phyloP scores from a whole-genome alignment of 2,888 invertebrate species.

The Folsomia manolachei region DNA sequence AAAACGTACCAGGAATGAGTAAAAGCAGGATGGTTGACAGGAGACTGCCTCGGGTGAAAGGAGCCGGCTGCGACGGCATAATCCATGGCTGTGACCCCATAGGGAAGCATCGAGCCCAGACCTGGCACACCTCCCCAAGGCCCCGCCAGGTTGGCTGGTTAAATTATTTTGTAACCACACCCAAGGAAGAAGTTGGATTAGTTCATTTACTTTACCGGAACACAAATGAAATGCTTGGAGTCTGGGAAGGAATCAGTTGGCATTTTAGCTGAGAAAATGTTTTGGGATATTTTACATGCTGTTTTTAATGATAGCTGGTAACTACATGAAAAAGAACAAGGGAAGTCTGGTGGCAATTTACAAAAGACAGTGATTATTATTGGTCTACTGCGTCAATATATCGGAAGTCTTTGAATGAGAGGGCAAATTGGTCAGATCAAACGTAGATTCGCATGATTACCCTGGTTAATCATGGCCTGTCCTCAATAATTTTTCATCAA shows the following conservation, averaged over 20 bases:
- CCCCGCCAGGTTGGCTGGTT: constrained; percentile 48
- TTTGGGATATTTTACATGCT: too few relatives aligned
- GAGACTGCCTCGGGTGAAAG: constrained; percentile 58
- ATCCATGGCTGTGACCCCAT: constrained; percentile 69
- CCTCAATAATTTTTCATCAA: constrained; percentile 14
- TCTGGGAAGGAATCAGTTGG: too few relatives aligned
- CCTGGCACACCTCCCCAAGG: constrained; percentile 50
- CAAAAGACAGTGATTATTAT: too few relatives aligned
- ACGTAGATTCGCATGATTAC: constrained; percentile 47
- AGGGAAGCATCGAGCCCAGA: constrained; percentile 52
- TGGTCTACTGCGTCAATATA: too few relatives aligned
- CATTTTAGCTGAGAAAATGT: too few relatives aligned
- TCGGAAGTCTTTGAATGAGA: neutral
- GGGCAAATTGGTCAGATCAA: constrained; percentile 48
- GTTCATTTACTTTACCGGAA: too few relatives aligned
- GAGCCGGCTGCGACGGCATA: constrained; percentile 55
- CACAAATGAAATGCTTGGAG: too few relatives aligned
- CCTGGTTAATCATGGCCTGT: constrained; percentile 43
- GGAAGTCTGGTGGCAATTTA: too few relatives aligned
- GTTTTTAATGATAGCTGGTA: too few relatives aligned
- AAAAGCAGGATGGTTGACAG: constrained; percentile 59
- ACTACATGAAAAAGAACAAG: too few relatives aligned
- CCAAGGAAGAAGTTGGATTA: too few relatives aligned
- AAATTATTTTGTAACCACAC: neutral
- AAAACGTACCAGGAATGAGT: constrained; percentile 86